Evolutionary conservation across 2,797 vertebrate genomes (phyloP), one percentile per base, ranked within the genome.

Genomic region (Argentina silus): DNA sequence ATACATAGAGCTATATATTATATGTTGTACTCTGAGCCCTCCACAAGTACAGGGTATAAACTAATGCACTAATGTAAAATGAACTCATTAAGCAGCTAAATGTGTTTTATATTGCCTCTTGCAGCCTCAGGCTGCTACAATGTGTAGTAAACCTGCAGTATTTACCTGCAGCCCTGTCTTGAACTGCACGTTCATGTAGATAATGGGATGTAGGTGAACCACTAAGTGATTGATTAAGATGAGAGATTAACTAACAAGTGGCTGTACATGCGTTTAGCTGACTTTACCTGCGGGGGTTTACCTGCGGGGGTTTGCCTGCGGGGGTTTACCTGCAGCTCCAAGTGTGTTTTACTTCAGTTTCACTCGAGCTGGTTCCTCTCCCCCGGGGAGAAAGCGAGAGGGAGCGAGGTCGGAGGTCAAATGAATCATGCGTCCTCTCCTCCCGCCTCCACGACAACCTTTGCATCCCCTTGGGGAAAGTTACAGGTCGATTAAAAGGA

Each of bases 401-500:
- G 15, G 48, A 36, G 59, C 23, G 67, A 36, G 42, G 45, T 59
- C 19, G 43, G 61, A 6, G 45, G 19, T 64, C 48, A 27, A 36
- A 43, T 63, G 53, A 72, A 53, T 64, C 44, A 72, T 27, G 27
- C 50, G 27, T n/a, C 45, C 62, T 15, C 71, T 14, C 19, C 71
- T 62, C 15, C 44, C 21, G 11, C 48, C 70, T 42, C 21, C 17
- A 36, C 62, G 66, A 56, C 60, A 56, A 66, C 42, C 42, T 19
- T 19, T 60, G 42, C 7, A 43, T 42, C 51, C 69, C 62, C 51
- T 19, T 17, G 21, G 63, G 62, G 12, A 14, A 50, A 27, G 51
- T 73, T 67, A 53, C 53, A 21, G 21, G 27, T 19, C 27, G 51
- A 73, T 73, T 73, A 73, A 21, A 59, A 51, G 63, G 51, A 73